Evolutionary conservation across 2,113 vertebrate species (phyloP), one percentile per base, ranked within the genome.

Genomic region (Tenrec ecaudatus): DNA sequence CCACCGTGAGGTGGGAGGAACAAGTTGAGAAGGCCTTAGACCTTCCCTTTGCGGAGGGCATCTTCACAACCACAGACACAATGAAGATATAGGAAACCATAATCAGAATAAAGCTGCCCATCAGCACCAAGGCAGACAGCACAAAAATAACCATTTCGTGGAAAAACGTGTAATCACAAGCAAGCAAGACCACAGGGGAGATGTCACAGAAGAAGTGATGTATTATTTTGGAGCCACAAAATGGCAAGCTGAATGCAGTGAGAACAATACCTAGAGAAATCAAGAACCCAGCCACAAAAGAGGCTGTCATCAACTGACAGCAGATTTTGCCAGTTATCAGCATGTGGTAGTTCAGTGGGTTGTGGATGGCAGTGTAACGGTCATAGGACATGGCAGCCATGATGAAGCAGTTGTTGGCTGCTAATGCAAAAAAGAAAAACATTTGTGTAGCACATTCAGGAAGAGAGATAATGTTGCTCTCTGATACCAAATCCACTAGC

Each of bases 321-420:
- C 89, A 92, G 17, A 81, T 27, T 8, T 17, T 82, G 23, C 0
- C 33, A 4, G 81, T 96, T 88, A 97, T 96, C 3, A 96, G 79
- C 31, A 66, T 6, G 16, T 85, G 43, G n/a, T 95, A 96, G 17
- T 64, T 94, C 79, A 97, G 62, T 3, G 94, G 92, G n/a, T 2
- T 83, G 29, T 64, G 73, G n/a, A 96, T 87, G 66, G 94, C 95
- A 1, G 31, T 91, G 27, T 95, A 94, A 20, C 64, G 36, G 82
- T 96, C 92, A 38, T 95, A 96, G 22, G 94, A 96, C 97, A 96
- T 95, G 36, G 94, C 79, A 1, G 93, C 83, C 71, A 96, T 66
- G 36, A 93, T 78, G 62, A 95, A 95, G 31, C 96, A 96, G 43
- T 97, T 95, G 57, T 85, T 97, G 25, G 58, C 53, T 15, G n/a